phyloP scores from a whole-genome alignment of 2,113 vertebrate species.

The Vireo altiloquus region DNA sequence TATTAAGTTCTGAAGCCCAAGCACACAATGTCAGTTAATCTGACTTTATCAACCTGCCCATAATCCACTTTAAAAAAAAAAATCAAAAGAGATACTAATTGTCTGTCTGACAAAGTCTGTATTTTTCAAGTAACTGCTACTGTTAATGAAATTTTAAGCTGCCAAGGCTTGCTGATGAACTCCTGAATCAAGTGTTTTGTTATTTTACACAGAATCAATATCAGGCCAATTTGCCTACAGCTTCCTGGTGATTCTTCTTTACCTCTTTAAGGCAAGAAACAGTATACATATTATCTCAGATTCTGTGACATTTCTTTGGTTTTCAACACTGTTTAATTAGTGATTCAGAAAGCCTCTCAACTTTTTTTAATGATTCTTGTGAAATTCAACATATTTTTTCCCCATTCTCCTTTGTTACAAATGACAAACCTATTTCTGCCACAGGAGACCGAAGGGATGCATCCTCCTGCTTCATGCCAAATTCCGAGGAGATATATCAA shows the following conservation, averaged over 20 bases:
- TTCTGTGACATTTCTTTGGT: neutral
- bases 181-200: neutral
- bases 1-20: conserved; percentile 12
- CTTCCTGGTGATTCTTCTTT: neutral
- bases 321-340: neutral
- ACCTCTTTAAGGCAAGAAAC: neutral
- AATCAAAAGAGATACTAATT: neutral
- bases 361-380: neutral
- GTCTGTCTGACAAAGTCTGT: neutral
- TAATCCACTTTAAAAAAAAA: neutral
- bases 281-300: neutral
- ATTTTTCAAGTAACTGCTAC: neutral
- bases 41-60: neutral
- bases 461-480: neutral
- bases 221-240: neutral
- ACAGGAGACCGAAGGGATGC: neutral
- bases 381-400: neutral
- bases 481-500: neutral
- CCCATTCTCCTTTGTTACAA: neutral
- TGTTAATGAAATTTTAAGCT: conserved; percentile 15
- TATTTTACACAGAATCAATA: neutral
- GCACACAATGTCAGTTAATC: neutral
- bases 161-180: neutral
- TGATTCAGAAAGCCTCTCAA: neutral
- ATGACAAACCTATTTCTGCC: neutral